Conservation (phyloP, 2,113 vertebrate genomes). For the Balaeniceps rex region DNA sequence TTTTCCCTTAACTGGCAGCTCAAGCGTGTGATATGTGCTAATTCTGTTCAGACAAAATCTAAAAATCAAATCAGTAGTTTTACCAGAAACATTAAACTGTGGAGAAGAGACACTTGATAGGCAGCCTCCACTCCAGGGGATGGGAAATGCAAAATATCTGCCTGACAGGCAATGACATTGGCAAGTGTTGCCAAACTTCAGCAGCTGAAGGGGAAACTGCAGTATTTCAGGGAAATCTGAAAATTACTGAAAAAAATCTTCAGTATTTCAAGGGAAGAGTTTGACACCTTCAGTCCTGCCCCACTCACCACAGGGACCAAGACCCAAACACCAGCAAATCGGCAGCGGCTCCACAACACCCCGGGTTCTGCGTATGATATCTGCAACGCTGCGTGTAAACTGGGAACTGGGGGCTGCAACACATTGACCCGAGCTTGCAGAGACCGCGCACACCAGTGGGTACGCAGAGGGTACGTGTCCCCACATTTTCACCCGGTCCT, state of each 20-base stretch:
- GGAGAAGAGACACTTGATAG: slow-evolving; percentile 25
- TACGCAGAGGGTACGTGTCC: fast-evolving
- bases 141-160: neutral
- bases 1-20: neutral
- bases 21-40: neutral
- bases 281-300: neutral
- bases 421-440: fast-evolving
- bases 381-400: too few species aligned
- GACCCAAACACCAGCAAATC: neutral
- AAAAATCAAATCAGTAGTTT: neutral
- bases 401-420: neutral
- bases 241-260: neutral
- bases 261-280: neutral
- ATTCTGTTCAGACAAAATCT: neutral
- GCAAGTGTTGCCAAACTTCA: neutral
- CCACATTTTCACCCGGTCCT: too few species aligned
- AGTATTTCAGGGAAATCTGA: neutral
- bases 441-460: neutral
- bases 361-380: neutral
- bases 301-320: fast-evolving
- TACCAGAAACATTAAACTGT: neutral
- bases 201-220: neutral
- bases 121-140: slow-evolving; percentile 45
- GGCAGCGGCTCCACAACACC: neutral
- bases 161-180: slow-evolving; percentile 19